Evolutionary conservation across 2,113 vertebrate species (phyloP).

Genomic region (Oplegnathus fasciatus): DNA sequence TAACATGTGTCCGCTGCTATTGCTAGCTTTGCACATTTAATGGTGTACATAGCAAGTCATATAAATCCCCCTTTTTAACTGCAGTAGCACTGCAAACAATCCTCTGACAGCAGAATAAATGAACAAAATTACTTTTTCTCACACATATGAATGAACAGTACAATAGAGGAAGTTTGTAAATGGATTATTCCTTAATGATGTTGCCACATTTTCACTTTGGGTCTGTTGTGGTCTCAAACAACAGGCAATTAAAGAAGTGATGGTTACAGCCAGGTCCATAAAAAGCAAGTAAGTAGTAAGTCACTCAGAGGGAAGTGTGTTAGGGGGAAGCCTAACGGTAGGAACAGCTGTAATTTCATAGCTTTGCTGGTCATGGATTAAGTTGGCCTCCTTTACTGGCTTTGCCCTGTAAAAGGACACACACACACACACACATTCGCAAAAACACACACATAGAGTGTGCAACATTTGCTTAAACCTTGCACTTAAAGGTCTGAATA

Average conservation of each 20-base stretch:
- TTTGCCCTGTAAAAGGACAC: background rate
- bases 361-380: background rate
- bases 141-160: background rate
- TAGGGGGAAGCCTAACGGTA: background rate
- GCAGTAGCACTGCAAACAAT: background rate
- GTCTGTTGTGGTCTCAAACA: background rate
- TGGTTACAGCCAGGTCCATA: background rate
- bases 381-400: background rate
- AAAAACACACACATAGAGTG: slow-evolving; percentile 15
- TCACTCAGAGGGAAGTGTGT: background rate
- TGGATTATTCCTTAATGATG: background rate
- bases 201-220: background rate
- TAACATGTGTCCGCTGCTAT: slow-evolving; percentile 38
- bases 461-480: slow-evolving; percentile 32
- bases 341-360: slow-evolving; percentile 50
- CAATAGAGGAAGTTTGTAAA: background rate
- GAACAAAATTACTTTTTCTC: background rate
- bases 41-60: background rate
- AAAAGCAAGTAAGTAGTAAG: background rate
- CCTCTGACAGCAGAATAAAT: slow-evolving; percentile 3
- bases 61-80: background rate
- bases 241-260: background rate
- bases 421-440: background rate
- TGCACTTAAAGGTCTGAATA: slow-evolving; percentile 63
- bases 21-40: background rate